Evolutionary conservation across 1,140 invertebrate species (phyloP), one percentile per base, ranked within the genome.

Genomic region (Sycobia sp.): DNA sequence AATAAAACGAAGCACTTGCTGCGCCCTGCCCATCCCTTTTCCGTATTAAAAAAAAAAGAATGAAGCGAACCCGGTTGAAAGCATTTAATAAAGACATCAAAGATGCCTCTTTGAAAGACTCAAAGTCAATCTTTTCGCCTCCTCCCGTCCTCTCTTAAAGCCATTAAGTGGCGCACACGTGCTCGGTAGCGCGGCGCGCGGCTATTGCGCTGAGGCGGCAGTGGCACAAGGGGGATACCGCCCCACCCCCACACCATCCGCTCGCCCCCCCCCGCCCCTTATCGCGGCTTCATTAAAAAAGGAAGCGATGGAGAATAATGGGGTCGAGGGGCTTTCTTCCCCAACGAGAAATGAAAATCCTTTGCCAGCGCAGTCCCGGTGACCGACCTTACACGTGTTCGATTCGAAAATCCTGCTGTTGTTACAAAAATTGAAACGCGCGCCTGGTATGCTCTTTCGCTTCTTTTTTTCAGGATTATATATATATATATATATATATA

Each of bases 281-380:
- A n/a, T n/a, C n/a, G n/a, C n/a, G n/a, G 66, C 27, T 68, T 62
- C 55, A 62, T 68, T 66, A 66, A 66, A 68, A 66, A 57, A 49
- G 36, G 47, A n/a, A n/a, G n/a, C 47, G 39, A 58, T 62, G 44
- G 53, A 27, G 34, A 49, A 58, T 58, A 58, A 58, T 38, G 27
- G 36, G 22, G 47, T 41, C 34, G 46, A 18, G 36, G n/a, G n/a
- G n/a, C n/a, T n/a, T 39, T 59, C 39, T 65, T 68, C 25, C 56
- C 36, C 47, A 50, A 27, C 51, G 44, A n/a, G n/a, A n/a, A 62
- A 66, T 66, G 61, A 67, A n/a, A 64, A 63, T 65, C 62, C 22
- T 58, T 58, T 58, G 44, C 32, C 60, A 65, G 49, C 53, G 46
- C 44, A 47, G 4, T 13, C 23, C 13, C 47, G 10, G 50, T 29